Evolutionary conservation across 2,888 invertebrate genomes (phyloP), one percentile per base, ranked within the genome.

Genomic region (Gibbula magus): DNA sequence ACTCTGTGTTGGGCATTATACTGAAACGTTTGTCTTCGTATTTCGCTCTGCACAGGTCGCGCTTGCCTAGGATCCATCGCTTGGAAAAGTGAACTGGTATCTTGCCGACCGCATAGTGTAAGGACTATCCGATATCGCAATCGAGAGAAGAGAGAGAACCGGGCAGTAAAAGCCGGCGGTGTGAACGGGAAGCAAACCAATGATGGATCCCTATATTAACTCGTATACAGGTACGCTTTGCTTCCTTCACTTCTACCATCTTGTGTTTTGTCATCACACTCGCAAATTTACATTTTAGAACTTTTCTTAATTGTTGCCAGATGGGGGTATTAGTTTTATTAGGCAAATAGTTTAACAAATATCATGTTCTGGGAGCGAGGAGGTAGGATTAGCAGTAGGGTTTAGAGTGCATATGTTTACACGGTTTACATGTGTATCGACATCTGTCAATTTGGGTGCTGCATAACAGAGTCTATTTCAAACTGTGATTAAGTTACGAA

Each of bases 1-100:
- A 61, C 61, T 61, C 61, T 61, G 29, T 61, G 61, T 61, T 29
- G 61, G 61, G 61, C 61, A 61, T 61, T 29, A 61, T 61, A 61
- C 61, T 61, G 61, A 61, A 61, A 61, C 61, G 61, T 61, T 61
- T 61, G 61, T 61, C 61, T 61, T 61, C 61, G 61, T 61, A 61
- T 61, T 61, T 16, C 61, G 45, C 29, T 61, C 29, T 61, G 25
- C 61, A 61, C 61, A 61, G 61, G 61, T 61, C 29, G 61, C 29
- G 61, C 29, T 61, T 61, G 61, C 29, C 29, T 61, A 29, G 61
- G 61, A 61, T 29, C 61, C 29, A 29, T 25, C 61, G 29, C 29
- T 61, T 25, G 61, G 61, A 61, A 61, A 61, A 61, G 29, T 29
- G 61, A 61, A 61, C 61, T 61, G 61, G 22, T 61, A 61, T 61